Conservation (phyloP, 1,140 invertebrate genomes). For the Pseudomyrmex gracilis region DNA sequence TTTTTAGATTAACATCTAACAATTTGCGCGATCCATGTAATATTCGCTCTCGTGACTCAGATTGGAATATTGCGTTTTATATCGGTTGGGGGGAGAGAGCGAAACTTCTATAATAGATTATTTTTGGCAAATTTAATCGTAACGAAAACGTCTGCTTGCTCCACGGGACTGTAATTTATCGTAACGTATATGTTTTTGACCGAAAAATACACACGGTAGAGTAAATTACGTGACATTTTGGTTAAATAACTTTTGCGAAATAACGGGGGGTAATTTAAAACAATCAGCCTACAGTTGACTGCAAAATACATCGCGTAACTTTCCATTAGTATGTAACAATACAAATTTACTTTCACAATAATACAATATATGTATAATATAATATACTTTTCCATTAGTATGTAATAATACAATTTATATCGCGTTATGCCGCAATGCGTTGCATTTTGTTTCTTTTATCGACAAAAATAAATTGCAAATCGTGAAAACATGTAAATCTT, state of each 20-base stretch:
- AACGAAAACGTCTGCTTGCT: constrained; percentile 20
- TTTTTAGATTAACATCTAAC: constrained; percentile 16
- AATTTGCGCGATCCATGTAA: constrained; percentile 12
- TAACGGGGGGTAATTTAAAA: constrained; percentile 28
- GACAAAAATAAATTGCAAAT: not conserved
- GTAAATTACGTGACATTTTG: constrained; percentile 41
- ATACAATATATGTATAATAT: too few species aligned
- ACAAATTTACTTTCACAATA: too few species aligned
- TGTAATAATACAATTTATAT: constrained; percentile 31
- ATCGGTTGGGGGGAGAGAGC: constrained; percentile 3
- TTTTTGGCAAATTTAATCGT: constrained; percentile 48
- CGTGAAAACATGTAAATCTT: constrained; percentile 1
- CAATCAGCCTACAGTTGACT: constrained; percentile 25
- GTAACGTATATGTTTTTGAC: constrained; percentile 20
- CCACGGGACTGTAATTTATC: constrained; percentile 16
- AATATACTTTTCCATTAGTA: constrained; percentile 34
- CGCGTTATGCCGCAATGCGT: not conserved
- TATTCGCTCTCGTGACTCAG: constrained; percentile 15
- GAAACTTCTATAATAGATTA: constrained; percentile 25
- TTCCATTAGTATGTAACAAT: constrained; percentile 29
- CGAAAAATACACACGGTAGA: constrained; percentile 24
- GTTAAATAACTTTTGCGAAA: constrained; percentile 32
- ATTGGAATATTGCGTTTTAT: constrained; percentile 48
- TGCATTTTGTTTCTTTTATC: constrained; percentile 17
- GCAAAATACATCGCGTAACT: constrained; percentile 23